Evolutionary conservation across 2,113 vertebrate genomes (phyloP).

Genomic region (Gadus chalcogrammus): DNA sequence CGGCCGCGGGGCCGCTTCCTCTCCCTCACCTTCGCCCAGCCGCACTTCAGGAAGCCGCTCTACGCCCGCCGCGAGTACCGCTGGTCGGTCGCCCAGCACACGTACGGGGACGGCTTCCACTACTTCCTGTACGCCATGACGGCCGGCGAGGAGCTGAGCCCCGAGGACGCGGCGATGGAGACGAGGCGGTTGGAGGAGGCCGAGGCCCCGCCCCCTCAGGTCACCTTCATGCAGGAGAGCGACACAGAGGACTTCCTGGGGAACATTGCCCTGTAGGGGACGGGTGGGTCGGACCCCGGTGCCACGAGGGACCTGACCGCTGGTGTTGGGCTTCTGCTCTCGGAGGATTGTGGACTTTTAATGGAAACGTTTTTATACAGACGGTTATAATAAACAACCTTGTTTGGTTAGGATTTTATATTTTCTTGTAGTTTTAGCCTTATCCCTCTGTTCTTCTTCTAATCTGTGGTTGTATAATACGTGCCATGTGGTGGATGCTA

Average conservation of each 20-base stretch:
- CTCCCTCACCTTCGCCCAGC: conserved; percentile 86
- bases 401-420: no score
- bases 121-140: conserved; percentile 86
- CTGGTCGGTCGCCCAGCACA: conserved; percentile 80
- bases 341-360: no score
- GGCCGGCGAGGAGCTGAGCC: conserved; percentile 79
- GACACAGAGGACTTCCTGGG: conserved; percentile 80
- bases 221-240: conserved; percentile 31
- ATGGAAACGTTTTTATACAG: no score
- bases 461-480: no score
- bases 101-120: conserved; percentile 81
- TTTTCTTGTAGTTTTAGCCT: no score
- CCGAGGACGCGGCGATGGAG: conserved; percentile 72
- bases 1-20: conserved; percentile 81
- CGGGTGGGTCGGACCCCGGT: no score
- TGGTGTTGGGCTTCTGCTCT: no score
- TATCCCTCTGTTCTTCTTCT: no score
- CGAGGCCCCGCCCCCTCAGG: neutral
- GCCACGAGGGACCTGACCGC: no score
- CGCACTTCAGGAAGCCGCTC: conserved; percentile 83
- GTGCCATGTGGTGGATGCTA: no score
- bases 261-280: conserved; percentile 73
- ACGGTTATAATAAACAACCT: no score
- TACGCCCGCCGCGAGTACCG: conserved; percentile 79
- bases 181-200: conserved; percentile 52